Conservation (phyloP, 2,113 vertebrate genomes). For the Ciconia maguari region DNA sequence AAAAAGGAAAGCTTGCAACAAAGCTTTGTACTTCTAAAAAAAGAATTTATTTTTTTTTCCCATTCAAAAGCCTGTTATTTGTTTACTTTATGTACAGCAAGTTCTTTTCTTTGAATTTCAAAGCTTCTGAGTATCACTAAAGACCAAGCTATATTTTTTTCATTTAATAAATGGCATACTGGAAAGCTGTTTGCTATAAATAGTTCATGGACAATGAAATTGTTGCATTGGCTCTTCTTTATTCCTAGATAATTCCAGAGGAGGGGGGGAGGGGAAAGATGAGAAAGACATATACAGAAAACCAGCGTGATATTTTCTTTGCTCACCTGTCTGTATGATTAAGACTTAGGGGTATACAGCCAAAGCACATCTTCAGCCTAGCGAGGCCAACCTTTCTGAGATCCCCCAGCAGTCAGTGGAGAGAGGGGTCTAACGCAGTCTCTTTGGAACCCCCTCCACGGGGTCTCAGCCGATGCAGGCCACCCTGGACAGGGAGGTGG, state of each 20-base stretch:
- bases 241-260: not conserved
- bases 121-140: not conserved
- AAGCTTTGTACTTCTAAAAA: not conserved
- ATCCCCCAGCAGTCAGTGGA: not conserved
- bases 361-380: not conserved
- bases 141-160: not conserved
- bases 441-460: not conserved
- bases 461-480: not conserved
- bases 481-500: rapidly evolving
- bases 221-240: not conserved
- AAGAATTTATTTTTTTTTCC: not conserved
- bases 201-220: not conserved
- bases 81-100: not conserved
- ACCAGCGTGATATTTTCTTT: not conserved
- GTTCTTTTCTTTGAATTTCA: not conserved
- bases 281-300: not conserved
- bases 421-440: not conserved
- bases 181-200: not conserved
- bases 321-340: not conserved
- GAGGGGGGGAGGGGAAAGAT: rapidly evolving
- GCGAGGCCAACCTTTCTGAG: not conserved
- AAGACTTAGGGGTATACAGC: not conserved
- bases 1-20: not conserved
- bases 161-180: not conserved
- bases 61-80: not conserved